Percentiles rank a stretch among this genome's conserved stretches.
phyloP scores from a whole-genome alignment of 2,113 vertebrate species.

The Menidia beryllina region DNA sequence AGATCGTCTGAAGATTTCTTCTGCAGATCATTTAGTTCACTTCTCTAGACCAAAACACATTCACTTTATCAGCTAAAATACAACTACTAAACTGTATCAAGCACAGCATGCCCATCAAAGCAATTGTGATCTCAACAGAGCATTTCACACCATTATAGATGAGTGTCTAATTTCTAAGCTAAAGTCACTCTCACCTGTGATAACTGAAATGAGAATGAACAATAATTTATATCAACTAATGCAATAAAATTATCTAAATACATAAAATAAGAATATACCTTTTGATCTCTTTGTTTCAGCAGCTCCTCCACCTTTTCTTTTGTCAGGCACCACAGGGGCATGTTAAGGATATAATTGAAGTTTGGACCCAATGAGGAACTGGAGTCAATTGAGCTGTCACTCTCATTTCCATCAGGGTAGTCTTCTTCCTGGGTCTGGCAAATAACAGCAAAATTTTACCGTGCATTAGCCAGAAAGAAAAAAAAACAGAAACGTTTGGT shows the following conservation, averaged over 20 bases:
- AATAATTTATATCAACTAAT: too few species aligned
- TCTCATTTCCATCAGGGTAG: constrained; percentile 85
- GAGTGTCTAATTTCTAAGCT: too few species aligned
- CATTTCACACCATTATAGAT: neutral
- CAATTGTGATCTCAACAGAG: neutral
- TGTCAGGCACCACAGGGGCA: constrained; percentile 96
- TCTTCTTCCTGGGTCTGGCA: constrained; percentile 90
- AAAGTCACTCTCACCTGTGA: too few species aligned
- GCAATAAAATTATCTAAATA: neutral
- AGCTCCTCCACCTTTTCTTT: constrained; percentile 98
- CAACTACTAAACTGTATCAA: neutral
- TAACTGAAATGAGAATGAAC: too few species aligned
- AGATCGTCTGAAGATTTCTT: constrained; percentile 91
- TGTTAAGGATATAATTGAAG: constrained; percentile 99
- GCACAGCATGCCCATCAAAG: neutral
- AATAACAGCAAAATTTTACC: neutral
- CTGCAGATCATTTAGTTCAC: constrained; percentile 90
- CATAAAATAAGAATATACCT: constrained; percentile 80
- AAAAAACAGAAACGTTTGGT: too few species aligned
- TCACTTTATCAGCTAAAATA: constrained; percentile 3
- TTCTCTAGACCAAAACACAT: constrained; percentile 80
- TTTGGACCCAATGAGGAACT: constrained; percentile 91
- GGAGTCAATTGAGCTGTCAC: constrained; percentile 90
- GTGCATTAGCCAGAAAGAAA: neutral
- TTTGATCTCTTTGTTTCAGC: constrained; percentile 93